Conservation (phyloP, 92 coral and sea anemone genomes). For the Metridium senile region DNA sequence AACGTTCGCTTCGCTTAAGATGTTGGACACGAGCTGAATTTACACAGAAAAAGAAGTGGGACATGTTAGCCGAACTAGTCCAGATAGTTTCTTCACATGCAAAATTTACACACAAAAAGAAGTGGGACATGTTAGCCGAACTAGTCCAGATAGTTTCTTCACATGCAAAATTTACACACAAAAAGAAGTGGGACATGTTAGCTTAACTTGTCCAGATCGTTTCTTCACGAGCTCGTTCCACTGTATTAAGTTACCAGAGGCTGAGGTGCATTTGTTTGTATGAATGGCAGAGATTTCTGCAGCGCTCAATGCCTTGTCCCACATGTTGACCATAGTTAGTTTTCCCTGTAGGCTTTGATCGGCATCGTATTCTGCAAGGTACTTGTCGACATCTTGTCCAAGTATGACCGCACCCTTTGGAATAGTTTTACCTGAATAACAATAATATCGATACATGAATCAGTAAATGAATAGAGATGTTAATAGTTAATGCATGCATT, state of each 20-base stretch:
- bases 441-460: neutral
- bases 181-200: neutral
- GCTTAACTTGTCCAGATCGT: neutral
- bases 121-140: too few relatives aligned
- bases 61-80: too few relatives aligned
- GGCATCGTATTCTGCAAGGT: neutral
- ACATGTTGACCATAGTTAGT: neutral
- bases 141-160: too few relatives aligned
- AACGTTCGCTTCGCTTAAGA: too few relatives aligned
- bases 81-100: too few relatives aligned
- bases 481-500: too few relatives aligned
- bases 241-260: neutral
- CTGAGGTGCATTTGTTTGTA: neutral
- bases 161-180: too few relatives aligned
- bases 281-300: neutral
- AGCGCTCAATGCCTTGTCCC: neutral
- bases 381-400: neutral
- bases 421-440: neutral
- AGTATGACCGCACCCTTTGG: neutral
- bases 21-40: too few relatives aligned
- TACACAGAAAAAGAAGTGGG: too few relatives aligned
- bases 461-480: too few relatives aligned
- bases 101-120: too few relatives aligned
- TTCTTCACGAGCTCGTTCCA: neutral
- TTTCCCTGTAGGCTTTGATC: neutral